Percentiles rank a stretch among this genome's conserved stretches.
phyloP scores from a whole-genome alignment of 2,888 invertebrate genomes.

The Tetranychus piercei region DNA sequence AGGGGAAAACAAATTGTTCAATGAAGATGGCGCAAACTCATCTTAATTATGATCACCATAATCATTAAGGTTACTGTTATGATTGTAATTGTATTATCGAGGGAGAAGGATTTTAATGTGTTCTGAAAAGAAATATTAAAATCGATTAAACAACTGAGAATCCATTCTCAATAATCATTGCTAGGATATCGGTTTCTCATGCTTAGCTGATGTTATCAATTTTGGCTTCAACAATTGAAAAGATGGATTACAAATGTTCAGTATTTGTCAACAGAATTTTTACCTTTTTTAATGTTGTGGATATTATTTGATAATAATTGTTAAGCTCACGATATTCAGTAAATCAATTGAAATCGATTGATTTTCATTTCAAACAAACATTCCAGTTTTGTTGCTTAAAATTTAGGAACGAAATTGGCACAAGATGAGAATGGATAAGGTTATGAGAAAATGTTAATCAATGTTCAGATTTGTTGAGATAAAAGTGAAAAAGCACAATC shows the following conservation, averaged over 20 bases:
- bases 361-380: neutral
- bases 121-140: too few species aligned
- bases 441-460: neutral
- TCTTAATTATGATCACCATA: neutral
- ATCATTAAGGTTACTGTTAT: neutral
- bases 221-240: too few species aligned
- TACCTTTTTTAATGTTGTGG: too few species aligned
- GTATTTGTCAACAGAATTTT: neutral
- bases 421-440: neutral
- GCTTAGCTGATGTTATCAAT: too few species aligned
- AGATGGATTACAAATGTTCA: neutral
- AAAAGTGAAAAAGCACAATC: neutral
- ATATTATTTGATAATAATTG: neutral
- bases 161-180: too few species aligned
- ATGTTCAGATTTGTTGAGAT: neutral
- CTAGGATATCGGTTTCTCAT: too few species aligned
- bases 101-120: too few species aligned
- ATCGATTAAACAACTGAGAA: too few species aligned
- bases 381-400: neutral
- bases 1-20: too few species aligned
- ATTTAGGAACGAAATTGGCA: neutral
- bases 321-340: neutral
- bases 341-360: neutral
- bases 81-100: neutral
- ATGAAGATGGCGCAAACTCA: neutral